These are phyloP conservation scores for Myiopsitta monachus DNA, from an alignment of 2,113 vertebrate species.

Conservation along the genomic window DNA sequence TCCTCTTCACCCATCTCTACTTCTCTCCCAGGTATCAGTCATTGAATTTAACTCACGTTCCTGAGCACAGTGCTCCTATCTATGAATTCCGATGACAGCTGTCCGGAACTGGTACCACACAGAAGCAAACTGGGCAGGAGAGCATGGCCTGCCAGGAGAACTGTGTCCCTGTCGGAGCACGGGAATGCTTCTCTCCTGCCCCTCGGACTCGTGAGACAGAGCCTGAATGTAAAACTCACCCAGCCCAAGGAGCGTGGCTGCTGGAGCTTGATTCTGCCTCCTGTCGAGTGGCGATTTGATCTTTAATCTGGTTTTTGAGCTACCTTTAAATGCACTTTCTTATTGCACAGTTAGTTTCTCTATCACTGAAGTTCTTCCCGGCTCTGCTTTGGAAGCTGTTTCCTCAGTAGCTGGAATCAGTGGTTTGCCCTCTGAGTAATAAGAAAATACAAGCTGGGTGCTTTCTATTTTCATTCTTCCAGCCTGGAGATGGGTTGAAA, in stretches of 20 bases:
- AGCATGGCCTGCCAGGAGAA: constrained; percentile 65
- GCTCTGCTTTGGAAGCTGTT: constrained; percentile 50
- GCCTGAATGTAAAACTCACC: constrained; percentile 68
- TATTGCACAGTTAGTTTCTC: constrained; percentile 74
- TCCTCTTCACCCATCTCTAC: neutral
- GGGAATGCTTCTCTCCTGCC: constrained; percentile 69
- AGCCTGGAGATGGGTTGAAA: neutral
- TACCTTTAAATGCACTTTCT: constrained; percentile 75
- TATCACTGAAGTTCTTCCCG: constrained; percentile 57
- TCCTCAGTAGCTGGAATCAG: constrained; percentile 44
- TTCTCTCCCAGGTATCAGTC: constrained; percentile 90
- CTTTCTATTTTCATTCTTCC: constrained; percentile 60
- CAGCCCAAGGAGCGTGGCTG: constrained; percentile 54
- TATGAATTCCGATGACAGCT: constrained; percentile 96
- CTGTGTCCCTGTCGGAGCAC: constrained; percentile 69
- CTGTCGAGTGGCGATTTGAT: constrained; percentile 66
- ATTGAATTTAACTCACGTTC: constrained; percentile 91
- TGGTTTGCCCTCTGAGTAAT: constrained; percentile 17
- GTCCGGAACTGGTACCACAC: constrained; percentile 36
- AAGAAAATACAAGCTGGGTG: constrained; percentile 48
- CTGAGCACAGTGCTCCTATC: constrained; percentile 92
- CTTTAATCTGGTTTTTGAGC: constrained; percentile 72
- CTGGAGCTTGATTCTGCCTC: constrained; percentile 49
- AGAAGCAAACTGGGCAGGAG: constrained; percentile 70
- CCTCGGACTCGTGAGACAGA: constrained; percentile 67